Percentiles rank a stretch among this genome's conserved stretches.
Evolutionary conservation across 2,113 vertebrate genomes (phyloP).

Genomic region (Tenrec ecaudatus): DNA sequence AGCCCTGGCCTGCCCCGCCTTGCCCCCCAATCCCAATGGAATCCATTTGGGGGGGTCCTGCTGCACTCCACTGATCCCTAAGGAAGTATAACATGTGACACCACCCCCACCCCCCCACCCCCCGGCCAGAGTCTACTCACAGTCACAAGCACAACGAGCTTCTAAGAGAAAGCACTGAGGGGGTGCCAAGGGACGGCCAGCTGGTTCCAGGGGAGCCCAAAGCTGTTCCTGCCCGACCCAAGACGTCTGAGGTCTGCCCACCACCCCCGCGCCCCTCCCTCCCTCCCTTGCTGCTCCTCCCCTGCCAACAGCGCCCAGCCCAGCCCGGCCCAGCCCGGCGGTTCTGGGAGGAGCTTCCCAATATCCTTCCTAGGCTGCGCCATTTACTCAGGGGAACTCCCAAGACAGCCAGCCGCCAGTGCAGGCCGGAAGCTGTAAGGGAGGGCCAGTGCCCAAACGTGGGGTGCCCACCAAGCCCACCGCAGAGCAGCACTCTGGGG

Average conservation of each 20-base stretch:
- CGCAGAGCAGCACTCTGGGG: slow-evolving; percentile 66
- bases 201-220: slow-evolving; percentile 64
- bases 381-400: slow-evolving; percentile 85
- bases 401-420: slow-evolving; percentile 64
- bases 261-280: slow-evolving; percentile 67
- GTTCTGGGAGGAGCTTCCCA: slow-evolving; percentile 69
- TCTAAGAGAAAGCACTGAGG: slow-evolving; percentile 87
- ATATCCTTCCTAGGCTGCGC: slow-evolving; percentile 69
- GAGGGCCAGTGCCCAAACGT: slow-evolving; percentile 74
- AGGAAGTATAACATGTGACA: slow-evolving; percentile 79
- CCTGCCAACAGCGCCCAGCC: slow-evolving; percentile 75
- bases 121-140: slow-evolving; percentile 82
- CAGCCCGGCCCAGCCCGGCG: slow-evolving; percentile 63
- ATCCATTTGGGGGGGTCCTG: slow-evolving; percentile 70
- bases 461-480: slow-evolving; percentile 62
- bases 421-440: slow-evolving; percentile 60
- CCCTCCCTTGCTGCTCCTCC: slow-evolving; percentile 67
- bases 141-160: slow-evolving; percentile 90
- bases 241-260: slow-evolving; percentile 68
- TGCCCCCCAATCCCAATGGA: slow-evolving; percentile 75
- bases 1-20: slow-evolving; percentile 83
- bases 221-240: slow-evolving; percentile 64
- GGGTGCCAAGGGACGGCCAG: slow-evolving; percentile 69
- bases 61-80: slow-evolving; percentile 74
- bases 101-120: too few species aligned